These are phyloP conservation scores for Pyrrhosoma nymphula DNA, from an alignment of 2,888 invertebrate genomes.

Conservation along the genomic window DNA sequence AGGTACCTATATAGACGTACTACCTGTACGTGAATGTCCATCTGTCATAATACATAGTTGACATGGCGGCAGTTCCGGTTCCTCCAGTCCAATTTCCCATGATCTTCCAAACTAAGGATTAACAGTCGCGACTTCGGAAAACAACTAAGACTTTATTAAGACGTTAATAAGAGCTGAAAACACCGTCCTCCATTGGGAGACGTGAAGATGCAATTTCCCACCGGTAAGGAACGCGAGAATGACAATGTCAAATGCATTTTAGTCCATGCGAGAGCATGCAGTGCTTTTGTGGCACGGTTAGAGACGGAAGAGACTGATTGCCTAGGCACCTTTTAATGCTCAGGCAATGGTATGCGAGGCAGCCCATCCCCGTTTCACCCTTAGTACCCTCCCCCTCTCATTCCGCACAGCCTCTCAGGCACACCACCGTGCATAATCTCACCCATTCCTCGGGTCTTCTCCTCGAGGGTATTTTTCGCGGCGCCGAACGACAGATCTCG, in stretches of 20 bases:
- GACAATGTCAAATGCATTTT: slow-evolving; percentile 46
- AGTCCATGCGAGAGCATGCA: neutral
- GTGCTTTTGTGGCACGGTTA: slow-evolving; percentile 30
- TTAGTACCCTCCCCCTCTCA: neutral
- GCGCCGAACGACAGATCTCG: neutral
- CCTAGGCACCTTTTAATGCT: slow-evolving; percentile 23
- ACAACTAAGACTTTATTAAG: neutral
- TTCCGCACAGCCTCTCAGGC: neutral
- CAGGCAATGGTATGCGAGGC: neutral
- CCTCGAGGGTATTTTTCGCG: slow-evolving; percentile 16
- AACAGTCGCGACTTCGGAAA: neutral
- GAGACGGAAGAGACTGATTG: slow-evolving; percentile 25
- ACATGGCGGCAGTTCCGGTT: neutral
- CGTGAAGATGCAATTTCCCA: neutral
- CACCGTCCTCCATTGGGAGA: neutral
- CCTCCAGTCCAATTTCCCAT: neutral
- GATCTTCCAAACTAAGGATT: neutral
- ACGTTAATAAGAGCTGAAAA: neutral
- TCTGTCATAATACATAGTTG: too few relatives aligned
- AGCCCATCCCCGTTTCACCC: neutral
- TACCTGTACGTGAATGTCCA: too few relatives aligned
- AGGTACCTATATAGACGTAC: too few relatives aligned
- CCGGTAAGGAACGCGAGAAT: neutral
- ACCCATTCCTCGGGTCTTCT: neutral
- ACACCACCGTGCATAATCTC: slow-evolving; percentile 13